Percentiles rank a stretch among this genome's conserved stretches.
Evolutionary conservation across 2,113 vertebrate genomes (phyloP).

Genomic region (Macrotis lagotis): DNA sequence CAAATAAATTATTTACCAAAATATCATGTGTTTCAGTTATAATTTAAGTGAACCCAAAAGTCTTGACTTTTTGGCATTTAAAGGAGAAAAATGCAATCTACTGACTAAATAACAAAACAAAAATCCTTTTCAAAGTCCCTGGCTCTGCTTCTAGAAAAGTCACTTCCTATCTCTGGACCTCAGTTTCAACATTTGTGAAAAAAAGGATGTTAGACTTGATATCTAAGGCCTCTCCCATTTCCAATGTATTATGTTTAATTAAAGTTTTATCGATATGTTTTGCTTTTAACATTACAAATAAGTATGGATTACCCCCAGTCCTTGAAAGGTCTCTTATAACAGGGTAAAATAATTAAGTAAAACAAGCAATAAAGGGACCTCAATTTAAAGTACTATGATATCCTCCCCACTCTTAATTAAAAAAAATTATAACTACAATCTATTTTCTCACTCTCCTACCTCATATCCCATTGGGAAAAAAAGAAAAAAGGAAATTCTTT

Average conservation of each 20-base stretch:
- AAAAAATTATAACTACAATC: too few relatives aligned
- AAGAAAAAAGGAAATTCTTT: background rate
- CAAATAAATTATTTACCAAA: constrained; percentile 49
- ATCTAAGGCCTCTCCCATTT: background rate
- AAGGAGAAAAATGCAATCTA: constrained; percentile 15
- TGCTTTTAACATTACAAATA: background rate
- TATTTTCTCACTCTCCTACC: background rate
- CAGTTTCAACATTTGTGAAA: background rate
- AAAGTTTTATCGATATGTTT: background rate
- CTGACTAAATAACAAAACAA: background rate
- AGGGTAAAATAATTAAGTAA: background rate
- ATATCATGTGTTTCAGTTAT: constrained; percentile 33
- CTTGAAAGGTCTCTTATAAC: background rate
- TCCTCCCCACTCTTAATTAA: background rate
- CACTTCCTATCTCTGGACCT: background rate
- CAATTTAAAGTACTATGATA: background rate
- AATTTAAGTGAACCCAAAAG: background rate
- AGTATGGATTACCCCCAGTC: background rate
- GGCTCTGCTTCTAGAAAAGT: background rate
- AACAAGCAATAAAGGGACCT: background rate
- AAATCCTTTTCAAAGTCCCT: background rate
- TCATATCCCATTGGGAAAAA: background rate
- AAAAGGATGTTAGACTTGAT: background rate
- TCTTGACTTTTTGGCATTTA: background rate
- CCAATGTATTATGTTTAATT: background rate